phyloP scores from a whole-genome alignment of 2,113 vertebrate genomes.

The Pelmatolapia mariae region DNA sequence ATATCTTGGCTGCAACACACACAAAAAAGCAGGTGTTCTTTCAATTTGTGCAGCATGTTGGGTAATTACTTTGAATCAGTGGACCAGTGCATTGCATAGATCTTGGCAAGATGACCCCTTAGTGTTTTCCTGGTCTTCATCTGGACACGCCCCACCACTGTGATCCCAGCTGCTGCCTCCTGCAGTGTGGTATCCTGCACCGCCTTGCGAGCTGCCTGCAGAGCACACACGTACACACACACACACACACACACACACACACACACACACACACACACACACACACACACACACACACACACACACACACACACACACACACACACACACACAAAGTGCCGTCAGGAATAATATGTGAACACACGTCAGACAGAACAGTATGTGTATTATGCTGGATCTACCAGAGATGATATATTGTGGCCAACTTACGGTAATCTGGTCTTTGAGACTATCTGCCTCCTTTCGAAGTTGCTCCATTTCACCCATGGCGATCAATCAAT shows the following conservation, averaged over 20 bases:
- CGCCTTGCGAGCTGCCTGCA: conserved; percentile 87
- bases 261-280: background rate
- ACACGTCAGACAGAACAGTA: background rate
- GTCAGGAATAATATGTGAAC: background rate
- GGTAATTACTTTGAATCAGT: conserved; percentile 84
- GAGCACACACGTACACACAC: background rate
- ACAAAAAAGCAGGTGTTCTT: background rate
- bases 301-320: background rate
- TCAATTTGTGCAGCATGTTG: background rate
- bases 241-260: background rate
- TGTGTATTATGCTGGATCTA: background rate
- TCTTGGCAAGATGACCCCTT: conserved; percentile 93
- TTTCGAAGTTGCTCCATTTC: conserved; percentile 94
- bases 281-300: background rate
- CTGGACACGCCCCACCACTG: conserved; percentile 84
- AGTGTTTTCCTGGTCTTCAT: conserved; percentile 89
- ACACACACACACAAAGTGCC: background rate
- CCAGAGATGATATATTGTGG: background rate
- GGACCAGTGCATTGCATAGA: conserved; percentile 97
- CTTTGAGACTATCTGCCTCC: conserved; percentile 91
- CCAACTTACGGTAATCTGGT: conserved; percentile 87
- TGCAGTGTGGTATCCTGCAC: conserved; percentile 84
- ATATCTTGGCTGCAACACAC: background rate
- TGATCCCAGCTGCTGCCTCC: conserved; percentile 75
- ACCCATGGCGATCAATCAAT: conserved; percentile 78